Conservation (phyloP, 2,888 invertebrate genomes). For the Ecliptopera silaceata region DNA sequence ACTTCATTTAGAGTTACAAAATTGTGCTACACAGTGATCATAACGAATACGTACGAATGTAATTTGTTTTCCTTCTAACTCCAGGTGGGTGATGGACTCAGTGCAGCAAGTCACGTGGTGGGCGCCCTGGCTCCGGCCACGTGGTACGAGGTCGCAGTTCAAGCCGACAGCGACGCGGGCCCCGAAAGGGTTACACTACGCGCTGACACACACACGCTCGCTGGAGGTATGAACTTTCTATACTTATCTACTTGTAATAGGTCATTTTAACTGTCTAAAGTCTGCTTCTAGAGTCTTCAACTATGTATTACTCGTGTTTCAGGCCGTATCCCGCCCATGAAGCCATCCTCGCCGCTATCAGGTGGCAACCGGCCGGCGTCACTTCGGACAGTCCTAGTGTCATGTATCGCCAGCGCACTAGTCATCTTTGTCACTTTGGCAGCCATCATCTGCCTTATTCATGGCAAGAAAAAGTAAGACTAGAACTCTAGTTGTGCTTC, state of each 20-base stretch:
- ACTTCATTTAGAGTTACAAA: no score
- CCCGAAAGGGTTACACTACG: constrained; percentile 80
- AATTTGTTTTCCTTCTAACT: neutral
- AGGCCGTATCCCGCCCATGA: constrained; percentile 73
- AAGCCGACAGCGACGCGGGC: constrained; percentile 84
- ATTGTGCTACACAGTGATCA: no score
- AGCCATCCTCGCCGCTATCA: constrained; percentile 62
- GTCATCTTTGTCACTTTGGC: constrained; percentile 67
- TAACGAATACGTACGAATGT: no score
- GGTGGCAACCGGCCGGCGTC: constrained; percentile 59
- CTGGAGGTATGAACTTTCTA: constrained; percentile 65
- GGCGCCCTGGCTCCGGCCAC: constrained; percentile 82
- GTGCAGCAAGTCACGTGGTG: constrained; percentile 71
- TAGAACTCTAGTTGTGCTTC: neutral
- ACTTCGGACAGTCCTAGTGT: constrained; percentile 66
- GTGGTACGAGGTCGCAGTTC: constrained; percentile 84
- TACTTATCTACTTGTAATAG: neutral
- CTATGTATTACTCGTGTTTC: constrained; percentile 6
- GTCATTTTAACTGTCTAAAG: no score
- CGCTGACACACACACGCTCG: constrained; percentile 83
- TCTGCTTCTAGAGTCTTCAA: neutral
- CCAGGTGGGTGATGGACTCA: constrained; percentile 70
- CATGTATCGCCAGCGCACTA: constrained; percentile 68
- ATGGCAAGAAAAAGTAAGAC: constrained; percentile 70
- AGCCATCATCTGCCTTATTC: constrained; percentile 64